phyloP scores from a whole-genome alignment of 2,888 invertebrate genomes.

The Chymomyza procnemis region DNA sequence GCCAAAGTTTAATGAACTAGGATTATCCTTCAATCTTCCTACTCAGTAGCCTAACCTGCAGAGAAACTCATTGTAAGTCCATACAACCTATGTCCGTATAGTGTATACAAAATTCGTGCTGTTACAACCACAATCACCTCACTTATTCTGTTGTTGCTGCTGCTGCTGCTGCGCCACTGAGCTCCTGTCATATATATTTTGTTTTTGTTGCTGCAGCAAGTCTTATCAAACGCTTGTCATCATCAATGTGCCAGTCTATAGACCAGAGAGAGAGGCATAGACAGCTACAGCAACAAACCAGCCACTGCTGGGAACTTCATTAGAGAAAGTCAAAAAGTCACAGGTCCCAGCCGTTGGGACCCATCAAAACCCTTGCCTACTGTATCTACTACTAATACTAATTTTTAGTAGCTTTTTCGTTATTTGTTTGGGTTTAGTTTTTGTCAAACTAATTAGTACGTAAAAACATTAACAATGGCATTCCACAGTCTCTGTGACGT shows the following conservation, averaged over 20 bases:
- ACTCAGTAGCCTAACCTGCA: too few relatives aligned
- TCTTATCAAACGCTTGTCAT: constrained; percentile 63
- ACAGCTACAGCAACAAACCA: too few relatives aligned
- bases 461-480: constrained; percentile 63
- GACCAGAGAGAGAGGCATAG: constrained; percentile 11
- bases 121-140: too few relatives aligned
- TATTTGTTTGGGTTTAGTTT: constrained; percentile 42
- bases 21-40: too few relatives aligned
- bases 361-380: constrained; percentile 10
- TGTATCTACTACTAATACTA: constrained; percentile 48
- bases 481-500: constrained; percentile 45
- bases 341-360: neutral
- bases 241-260: constrained; percentile 51
- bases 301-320: constrained; percentile 67
- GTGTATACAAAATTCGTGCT: too few relatives aligned
- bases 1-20: too few relatives aligned
- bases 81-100: too few relatives aligned
- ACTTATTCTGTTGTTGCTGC: neutral
- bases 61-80: too few relatives aligned
- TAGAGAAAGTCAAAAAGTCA: constrained; percentile 57
- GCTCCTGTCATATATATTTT: constrained; percentile 36
- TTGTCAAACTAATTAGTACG: constrained; percentile 77
- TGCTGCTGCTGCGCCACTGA: constrained; percentile 9
- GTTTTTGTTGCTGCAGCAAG: constrained; percentile 26
- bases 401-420: constrained; percentile 64